Evolutionary conservation across 2,797 vertebrate species (phyloP).

Genomic region (Podarcis lilfordi): DNA sequence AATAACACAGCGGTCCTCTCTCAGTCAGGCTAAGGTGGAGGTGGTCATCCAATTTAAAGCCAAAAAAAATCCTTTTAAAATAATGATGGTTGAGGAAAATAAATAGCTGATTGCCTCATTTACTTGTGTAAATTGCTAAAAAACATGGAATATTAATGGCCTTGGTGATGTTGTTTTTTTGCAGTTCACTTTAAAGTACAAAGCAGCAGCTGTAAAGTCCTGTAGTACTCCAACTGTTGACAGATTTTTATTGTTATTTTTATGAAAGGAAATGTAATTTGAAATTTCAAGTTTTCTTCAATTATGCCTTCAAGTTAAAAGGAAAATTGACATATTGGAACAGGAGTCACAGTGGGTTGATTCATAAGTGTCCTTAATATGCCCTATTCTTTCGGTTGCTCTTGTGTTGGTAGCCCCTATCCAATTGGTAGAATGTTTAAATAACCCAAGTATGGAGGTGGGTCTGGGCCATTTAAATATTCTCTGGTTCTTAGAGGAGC

Average conservation of each 20-base stretch:
- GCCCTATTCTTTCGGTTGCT: neutral
- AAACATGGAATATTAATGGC: neutral
- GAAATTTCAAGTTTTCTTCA: conserved; percentile 8
- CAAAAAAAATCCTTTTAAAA: neutral
- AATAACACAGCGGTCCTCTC: neutral
- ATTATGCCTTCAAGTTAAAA: neutral
- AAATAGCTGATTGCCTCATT: neutral
- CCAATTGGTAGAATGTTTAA: neutral
- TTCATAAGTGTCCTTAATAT: neutral
- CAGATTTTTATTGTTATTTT: neutral
- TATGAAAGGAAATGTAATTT: conserved; percentile 6
- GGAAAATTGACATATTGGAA: neutral
- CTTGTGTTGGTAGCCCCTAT: neutral
- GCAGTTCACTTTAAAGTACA: neutral
- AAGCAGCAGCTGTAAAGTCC: neutral
- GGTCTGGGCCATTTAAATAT: neutral
- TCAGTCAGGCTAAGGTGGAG: neutral
- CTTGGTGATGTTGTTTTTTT: neutral
- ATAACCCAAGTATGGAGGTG: neutral
- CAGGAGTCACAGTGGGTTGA: neutral
- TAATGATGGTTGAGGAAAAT: neutral
- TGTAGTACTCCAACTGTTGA: neutral
- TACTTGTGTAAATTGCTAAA: neutral
- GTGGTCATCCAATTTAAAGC: neutral
- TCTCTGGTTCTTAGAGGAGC: too few relatives aligned